Base-by-base conservation (phyloP, 2,888 invertebrate species). In the Leptarthrus brevirostris region DNA sequence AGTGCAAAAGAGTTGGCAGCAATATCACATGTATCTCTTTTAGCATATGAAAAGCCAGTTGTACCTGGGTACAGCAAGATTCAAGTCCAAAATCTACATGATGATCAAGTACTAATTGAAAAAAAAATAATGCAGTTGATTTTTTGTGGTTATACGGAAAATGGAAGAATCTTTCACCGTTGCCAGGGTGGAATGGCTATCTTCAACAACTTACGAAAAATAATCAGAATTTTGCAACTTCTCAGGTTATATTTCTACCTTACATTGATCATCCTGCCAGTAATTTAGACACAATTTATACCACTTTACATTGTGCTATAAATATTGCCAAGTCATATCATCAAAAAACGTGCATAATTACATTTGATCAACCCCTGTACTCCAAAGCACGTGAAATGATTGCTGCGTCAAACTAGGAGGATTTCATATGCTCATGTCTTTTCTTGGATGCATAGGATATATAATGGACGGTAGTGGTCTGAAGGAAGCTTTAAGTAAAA, bases 161-260 rank as follows among this genome's bases (percentile, higher is more conserved):
- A n/a, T n/a, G n/a, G n/a, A n/a, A n/a, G n/a, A n/a, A n/a, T n/a
- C n/a, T 76, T 76, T 72, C 75, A 76, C 71, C 77, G 72, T 80
- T 81, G 73, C 80, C 81, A 73, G 81, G 82, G 14, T 83, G 81
- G 81, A 81, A 81, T 76, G 81, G 81, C 20, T 83, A 79, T 79
- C 76, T 82, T 80, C 73, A 81, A 77, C 78, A 78, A 40, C 76
- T 80, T 20, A 80, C 80, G 10, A 79, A 77, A 77, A 76, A 76
- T 56, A 76, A 76, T 71, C 74, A 72, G 64, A 72, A 74, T 56
- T 79, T 75, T 76, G 52, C 58, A 69, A 78, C 74, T 70, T 78
- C 78, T 56, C 77, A 69, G 66, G 73, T 78, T 74, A 77, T 78
- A 49, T 76, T 44, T 61, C 72, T 75, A 26, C 66, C 74, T 74